Base-by-base conservation (phyloP, 2,888 invertebrate genomes). In the Prenolepis imparis region DNA sequence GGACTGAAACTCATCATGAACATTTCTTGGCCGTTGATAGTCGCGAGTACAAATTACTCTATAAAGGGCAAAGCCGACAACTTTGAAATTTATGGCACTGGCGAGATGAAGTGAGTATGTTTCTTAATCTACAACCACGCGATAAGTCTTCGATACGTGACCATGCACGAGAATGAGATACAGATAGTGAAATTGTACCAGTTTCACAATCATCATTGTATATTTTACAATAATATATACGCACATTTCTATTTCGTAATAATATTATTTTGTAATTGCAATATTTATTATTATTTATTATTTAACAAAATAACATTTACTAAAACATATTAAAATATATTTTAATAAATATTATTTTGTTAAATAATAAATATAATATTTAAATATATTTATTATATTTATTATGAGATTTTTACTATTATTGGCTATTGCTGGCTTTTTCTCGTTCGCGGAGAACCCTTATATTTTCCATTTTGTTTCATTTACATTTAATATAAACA, bases 21-120 rank as follows among this genome's bases (percentile, higher is more conserved):
- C 3, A 78, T 92, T 0, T 75, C 59, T 0, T 93, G 90, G 89
- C 63, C 87, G 0, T 3, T 67, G 0, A 63, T 93, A 36, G 0
- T 2, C 15, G 66, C 44, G 15, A 74, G 15, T 15, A 74, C 67
- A 11, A 12, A 44, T 8, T 74, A 74, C 0, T 1, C 6, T 0
- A 28, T 64, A 0, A 63, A 64, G 2, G 66, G 28, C 0, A 74
- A 32, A 21, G 0, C 12, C 15, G 32, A 64, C 4, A 15, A 0
- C 0, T 74, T 74, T 5, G 21, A 64, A 44, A 9, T 74, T 44
- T 74, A 44, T 3, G 74, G 74, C 15, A 11, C 44, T 0, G 74
- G 74, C 9, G 0, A 9, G 5, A 74, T 74, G 1, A n/a, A 44
- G 74, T 74, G 15, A 64, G 74, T 66, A 70, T n/a, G 9, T 15